These are phyloP conservation scores for Megaceryle maxima DNA, from an alignment of 2,113 vertebrate genomes.

Conservation along the genomic window DNA sequence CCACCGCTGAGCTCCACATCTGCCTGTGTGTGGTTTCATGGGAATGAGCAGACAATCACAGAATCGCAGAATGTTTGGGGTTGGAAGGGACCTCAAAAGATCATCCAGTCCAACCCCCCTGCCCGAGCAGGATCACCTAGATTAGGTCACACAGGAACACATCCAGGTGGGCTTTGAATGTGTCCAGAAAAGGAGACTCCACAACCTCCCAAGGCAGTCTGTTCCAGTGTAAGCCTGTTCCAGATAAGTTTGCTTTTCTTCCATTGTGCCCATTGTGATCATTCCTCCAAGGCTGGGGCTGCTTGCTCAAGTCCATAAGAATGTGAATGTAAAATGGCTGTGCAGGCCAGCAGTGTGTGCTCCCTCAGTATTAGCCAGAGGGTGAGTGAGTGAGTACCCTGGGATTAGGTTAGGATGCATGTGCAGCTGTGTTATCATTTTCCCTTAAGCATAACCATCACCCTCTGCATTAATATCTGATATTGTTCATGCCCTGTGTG, in stretches of 20 bases:
- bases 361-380: background rate
- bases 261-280: background rate
- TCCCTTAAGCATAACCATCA: background rate
- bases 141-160: too few species aligned
- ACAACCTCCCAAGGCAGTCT: too few species aligned
- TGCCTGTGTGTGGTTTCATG: background rate
- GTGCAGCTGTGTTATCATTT: background rate
- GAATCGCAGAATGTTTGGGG: too few species aligned
- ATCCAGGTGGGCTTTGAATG: too few species aligned
- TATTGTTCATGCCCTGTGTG: background rate
- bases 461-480: background rate
- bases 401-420: rapidly evolving
- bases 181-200: too few species aligned
- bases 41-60: background rate
- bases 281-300: background rate
- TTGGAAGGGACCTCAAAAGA: too few species aligned
- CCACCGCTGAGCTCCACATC: rapidly evolving
- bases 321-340: background rate
- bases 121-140: too few species aligned
- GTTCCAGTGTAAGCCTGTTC: too few species aligned
- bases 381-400: too few species aligned
- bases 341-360: background rate
- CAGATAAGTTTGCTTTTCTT: background rate
- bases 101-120: too few species aligned
- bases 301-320: background rate